phyloP scores from a whole-genome alignment of 53 echinoderm and acorn worm genomes.

The Holothuria leucospilota region DNA sequence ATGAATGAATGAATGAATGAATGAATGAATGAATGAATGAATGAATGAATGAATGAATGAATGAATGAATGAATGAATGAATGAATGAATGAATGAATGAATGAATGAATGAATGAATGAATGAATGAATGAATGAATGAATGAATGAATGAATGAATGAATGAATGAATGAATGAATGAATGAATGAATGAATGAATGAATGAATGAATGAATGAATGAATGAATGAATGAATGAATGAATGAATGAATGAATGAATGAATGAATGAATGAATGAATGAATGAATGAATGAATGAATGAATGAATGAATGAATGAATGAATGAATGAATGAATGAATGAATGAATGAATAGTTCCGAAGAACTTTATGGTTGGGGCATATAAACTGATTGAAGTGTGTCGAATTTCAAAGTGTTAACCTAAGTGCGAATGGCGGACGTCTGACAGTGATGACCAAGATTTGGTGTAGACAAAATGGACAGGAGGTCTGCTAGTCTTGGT shows the following conservation, averaged over 20 bases:
- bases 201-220: not conserved
- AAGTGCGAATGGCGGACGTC: no score
- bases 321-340: not conserved
- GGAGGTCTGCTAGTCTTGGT: no score
- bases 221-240: not conserved
- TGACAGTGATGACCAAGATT: no score
- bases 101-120: not conserved
- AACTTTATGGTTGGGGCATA: no score
- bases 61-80: not conserved
- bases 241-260: not conserved
- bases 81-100: not conserved
- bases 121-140: not conserved
- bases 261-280: not conserved
- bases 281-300: not conserved
- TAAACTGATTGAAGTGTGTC: no score
- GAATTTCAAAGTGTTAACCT: no score
- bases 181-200: not conserved
- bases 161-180: not conserved
- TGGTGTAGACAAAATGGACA: no score
- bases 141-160: not conserved
- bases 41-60: not conserved
- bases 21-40: not conserved
- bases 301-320: not conserved
- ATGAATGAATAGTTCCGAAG: not conserved
- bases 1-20: not conserved